These are phyloP conservation scores for Aepyceros melampus DNA, from an alignment of 2,113 vertebrate species.

Conservation along the genomic window DNA sequence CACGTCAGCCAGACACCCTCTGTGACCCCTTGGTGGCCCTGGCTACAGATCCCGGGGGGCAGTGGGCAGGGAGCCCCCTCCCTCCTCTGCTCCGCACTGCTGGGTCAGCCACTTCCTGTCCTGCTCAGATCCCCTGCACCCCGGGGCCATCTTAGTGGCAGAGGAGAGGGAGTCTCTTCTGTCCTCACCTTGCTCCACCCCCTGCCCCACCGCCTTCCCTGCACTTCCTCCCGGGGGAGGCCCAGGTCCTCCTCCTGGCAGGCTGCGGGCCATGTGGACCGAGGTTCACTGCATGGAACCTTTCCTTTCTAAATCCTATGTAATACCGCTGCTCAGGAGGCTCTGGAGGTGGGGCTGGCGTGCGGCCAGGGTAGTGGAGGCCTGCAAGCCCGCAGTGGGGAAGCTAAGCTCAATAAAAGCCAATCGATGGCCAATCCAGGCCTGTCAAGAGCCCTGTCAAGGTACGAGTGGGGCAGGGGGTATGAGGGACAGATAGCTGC, in stretches of 20 bases:
- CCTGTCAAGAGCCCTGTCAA: neutral
- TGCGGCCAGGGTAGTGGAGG: neutral
- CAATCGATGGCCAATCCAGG: conserved; percentile 34
- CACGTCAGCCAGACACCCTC: neutral
- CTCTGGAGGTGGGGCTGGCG: neutral
- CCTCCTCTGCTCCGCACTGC: neutral
- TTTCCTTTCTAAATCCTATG: conserved; percentile 28
- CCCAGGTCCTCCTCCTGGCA: neutral
- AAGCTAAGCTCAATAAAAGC: conserved; percentile 53
- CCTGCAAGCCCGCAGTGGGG: neutral
- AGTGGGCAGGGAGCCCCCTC: neutral
- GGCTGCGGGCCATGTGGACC: neutral
- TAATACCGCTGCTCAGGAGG: neutral
- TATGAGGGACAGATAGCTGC: neutral
- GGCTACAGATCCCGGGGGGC: neutral
- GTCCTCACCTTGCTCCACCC: neutral
- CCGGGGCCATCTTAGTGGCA: neutral
- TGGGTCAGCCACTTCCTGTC: neutral
- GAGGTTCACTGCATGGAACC: neutral
- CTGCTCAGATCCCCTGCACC: neutral
- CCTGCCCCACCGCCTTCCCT: neutral
- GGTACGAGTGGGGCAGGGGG: neutral
- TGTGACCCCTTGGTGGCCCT: neutral
- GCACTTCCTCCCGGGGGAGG: neutral
- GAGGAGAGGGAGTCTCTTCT: neutral